Evolutionary conservation across 1,140 invertebrate species (phyloP).

Genomic region (Gryon sp.): DNA sequence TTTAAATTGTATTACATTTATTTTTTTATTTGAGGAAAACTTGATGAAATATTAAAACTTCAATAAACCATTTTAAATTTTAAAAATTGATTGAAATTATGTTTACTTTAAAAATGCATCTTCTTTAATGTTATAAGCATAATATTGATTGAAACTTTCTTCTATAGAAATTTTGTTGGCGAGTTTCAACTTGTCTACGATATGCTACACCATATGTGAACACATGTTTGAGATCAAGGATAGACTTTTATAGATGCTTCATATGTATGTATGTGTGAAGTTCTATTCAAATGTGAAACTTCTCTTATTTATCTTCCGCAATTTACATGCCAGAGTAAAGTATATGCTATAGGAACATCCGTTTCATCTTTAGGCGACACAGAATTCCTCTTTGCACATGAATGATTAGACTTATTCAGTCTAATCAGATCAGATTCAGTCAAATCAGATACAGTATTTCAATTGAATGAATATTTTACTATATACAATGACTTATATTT

Average conservation of each 20-base stretch:
- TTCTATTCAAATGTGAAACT: not conserved
- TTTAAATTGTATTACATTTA: no score
- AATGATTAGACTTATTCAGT: no score
- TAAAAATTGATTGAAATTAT: not conserved
- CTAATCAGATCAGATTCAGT: no score
- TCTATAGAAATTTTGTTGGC: not conserved
- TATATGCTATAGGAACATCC: constrained; percentile 14
- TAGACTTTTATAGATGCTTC: not conserved
- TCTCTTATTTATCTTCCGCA: constrained; percentile 25
- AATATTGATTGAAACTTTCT: no score
- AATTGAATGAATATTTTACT: no score
- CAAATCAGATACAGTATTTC: no score
- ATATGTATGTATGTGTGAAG: no score
- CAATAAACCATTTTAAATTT: no score
- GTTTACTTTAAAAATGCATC: not conserved
- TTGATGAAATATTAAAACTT: no score
- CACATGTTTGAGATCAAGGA: not conserved
- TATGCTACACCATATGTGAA: not conserved
- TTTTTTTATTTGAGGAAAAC: no score
- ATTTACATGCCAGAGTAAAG: not conserved
- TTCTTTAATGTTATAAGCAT: no score
- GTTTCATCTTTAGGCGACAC: not conserved
- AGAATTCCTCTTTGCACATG: constrained; percentile 1
- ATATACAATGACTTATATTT: no score
- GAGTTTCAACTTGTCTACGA: not conserved